A percentile compares a stretch with the other conserved stretches of the same genome.
Evolutionary conservation across 2,797 vertebrate species (phyloP).

Genomic region (Astyanax mexicanus): DNA sequence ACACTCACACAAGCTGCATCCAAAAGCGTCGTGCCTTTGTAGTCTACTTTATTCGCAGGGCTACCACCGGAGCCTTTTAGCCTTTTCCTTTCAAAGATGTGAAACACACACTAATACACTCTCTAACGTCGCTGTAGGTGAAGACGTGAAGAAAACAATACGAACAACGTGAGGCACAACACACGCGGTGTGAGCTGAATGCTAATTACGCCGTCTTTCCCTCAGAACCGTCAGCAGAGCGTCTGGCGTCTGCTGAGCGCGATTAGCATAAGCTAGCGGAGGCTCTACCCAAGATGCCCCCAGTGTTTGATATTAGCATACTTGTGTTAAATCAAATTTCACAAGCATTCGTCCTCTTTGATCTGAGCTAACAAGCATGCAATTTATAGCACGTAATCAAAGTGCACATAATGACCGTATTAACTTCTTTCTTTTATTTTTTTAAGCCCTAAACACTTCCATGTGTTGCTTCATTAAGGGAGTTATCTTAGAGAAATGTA

Average conservation of each 20-base stretch:
- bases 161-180: conserved; percentile 2
- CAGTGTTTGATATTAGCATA: conserved; percentile 27
- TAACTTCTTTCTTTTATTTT: background rate
- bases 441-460: background rate
- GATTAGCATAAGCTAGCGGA: background rate
- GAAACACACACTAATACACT: conserved; percentile 14
- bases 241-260: background rate
- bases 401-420: background rate
- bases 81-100: background rate
- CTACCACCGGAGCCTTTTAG: background rate
- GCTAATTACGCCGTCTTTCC: background rate
- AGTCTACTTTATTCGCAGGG: background rate
- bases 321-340: conserved; percentile 54
- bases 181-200: background rate
- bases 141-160: background rate
- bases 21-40: background rate
- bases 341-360: conserved; percentile 45
- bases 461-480: background rate
- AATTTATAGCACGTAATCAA: background rate
- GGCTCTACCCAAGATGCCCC: background rate
- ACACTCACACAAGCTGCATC: background rate
- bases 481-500: background rate
- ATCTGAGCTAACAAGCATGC: conserved; percentile 33
- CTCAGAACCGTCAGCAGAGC: background rate
- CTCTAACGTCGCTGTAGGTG: conserved; percentile 6